Conservation (phyloP, 2,113 vertebrate genomes). For the Nipponia nippon region DNA sequence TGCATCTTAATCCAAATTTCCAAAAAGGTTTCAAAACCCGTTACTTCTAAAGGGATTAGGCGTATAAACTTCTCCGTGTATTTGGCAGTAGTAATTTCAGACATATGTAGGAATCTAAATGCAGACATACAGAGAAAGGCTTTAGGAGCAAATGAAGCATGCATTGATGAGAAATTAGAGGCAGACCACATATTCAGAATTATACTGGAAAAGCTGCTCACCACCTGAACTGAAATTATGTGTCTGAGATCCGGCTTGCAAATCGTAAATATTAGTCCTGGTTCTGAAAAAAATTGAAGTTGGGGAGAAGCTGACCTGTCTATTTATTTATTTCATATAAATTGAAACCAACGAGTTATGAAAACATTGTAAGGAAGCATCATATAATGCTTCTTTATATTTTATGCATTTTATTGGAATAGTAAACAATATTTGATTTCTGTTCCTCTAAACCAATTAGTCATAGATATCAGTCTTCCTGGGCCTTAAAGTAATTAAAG, state of each 20-base stretch:
- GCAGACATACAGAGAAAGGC: background rate
- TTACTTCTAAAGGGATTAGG: background rate
- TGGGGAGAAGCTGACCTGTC: background rate
- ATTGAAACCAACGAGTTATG: background rate
- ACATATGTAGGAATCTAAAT: background rate
- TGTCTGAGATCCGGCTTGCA: background rate
- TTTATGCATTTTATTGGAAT: background rate
- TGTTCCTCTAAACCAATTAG: background rate
- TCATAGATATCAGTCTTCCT: background rate
- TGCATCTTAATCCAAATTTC: background rate
- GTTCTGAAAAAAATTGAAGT: background rate
- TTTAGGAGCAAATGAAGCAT: background rate
- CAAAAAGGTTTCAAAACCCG: background rate
- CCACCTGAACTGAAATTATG: background rate
- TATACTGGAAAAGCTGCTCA: background rate
- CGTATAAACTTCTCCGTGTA: background rate
- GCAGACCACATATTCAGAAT: background rate
- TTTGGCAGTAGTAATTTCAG: background rate
- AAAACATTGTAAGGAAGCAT: background rate
- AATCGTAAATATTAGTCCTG: background rate
- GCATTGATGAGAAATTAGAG: rapidly evolving
- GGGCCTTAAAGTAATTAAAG: background rate
- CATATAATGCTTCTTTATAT: background rate
- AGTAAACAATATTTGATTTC: background rate
- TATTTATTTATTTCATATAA: background rate